A percentile compares a stretch with the other conserved stretches of the same genome.
Evolutionary conservation across 2,113 vertebrate species (phyloP).

Genomic region (Spea bombifrons): DNA sequence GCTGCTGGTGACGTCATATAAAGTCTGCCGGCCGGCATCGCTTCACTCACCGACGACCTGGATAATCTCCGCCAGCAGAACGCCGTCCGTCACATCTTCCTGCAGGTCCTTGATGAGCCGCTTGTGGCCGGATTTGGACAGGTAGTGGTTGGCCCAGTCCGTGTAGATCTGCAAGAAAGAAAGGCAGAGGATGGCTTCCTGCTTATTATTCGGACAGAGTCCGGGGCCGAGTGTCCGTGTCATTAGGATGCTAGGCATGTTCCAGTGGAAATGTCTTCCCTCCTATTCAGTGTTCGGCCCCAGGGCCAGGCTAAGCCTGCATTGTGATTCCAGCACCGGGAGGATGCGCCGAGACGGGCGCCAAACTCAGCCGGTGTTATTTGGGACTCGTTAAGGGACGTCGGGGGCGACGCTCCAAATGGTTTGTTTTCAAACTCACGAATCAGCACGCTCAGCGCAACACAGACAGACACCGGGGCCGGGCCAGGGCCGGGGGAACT

Average conservation of each 20-base stretch:
- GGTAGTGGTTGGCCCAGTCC: slow-evolving; percentile 97
- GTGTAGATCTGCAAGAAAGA: slow-evolving; percentile 85
- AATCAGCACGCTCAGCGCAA: slow-evolving; percentile 9
- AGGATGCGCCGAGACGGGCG: slow-evolving; percentile 57
- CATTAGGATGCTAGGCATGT: slow-evolving; percentile 79
- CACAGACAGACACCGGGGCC: background rate
- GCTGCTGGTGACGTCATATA: no score
- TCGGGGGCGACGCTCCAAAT: slow-evolving; percentile 55
- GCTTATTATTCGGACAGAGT: slow-evolving; percentile 42
- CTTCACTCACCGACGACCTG: slow-evolving; percentile 90
- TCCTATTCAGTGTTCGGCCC: no score
- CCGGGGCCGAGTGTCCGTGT: slow-evolving; percentile 58
- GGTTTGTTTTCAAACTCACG: slow-evolving; percentile 43
- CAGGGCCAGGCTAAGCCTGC: no score
- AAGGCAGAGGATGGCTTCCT: slow-evolving; percentile 40
- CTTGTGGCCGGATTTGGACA: slow-evolving; percentile 94
- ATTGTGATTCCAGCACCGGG: no score
- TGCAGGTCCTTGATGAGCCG: slow-evolving; percentile 95
- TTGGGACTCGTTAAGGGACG: slow-evolving; percentile 49
- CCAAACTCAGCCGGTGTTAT: no score
- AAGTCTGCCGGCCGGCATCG: no score
- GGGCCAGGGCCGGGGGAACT: background rate
- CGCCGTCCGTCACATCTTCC: slow-evolving; percentile 93
- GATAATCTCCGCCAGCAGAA: slow-evolving; percentile 94
- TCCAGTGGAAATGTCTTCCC: slow-evolving; percentile 68